Evolutionary conservation across 2,113 vertebrate species (phyloP).

Genomic region (Xenus cinereus): DNA sequence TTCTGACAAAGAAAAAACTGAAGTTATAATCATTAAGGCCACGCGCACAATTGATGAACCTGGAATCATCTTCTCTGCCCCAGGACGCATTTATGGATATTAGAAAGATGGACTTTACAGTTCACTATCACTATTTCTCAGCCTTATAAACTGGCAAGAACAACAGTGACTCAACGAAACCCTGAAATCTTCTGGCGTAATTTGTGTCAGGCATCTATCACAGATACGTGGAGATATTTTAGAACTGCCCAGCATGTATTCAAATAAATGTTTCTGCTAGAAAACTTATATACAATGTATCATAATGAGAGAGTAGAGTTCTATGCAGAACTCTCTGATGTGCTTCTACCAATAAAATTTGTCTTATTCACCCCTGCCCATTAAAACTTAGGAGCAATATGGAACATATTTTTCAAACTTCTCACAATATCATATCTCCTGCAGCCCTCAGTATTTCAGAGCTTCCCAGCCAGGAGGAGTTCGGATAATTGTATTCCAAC

Average conservation of each 20-base stretch:
- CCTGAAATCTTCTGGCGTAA: background rate
- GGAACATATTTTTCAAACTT: background rate
- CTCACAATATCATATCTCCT: background rate
- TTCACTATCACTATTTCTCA: background rate
- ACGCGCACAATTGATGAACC: background rate
- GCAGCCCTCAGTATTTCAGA: background rate
- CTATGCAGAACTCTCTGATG: background rate
- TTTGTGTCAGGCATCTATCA: background rate
- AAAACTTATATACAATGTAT: background rate
- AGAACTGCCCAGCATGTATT: background rate
- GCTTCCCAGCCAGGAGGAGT: background rate
- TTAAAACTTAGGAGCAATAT: background rate
- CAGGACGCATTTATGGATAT: background rate
- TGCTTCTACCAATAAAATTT: background rate
- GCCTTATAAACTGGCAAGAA: background rate
- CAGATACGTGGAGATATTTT: fast-evolving
- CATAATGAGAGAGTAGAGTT: background rate
- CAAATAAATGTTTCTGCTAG: background rate
- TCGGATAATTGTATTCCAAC: background rate
- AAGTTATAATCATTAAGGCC: background rate
- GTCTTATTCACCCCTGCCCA: background rate
- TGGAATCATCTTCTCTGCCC: background rate
- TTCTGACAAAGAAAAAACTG: background rate
- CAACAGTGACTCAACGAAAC: background rate
- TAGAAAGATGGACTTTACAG: background rate